phyloP scores from a whole-genome alignment of 2,113 vertebrate species.

The Grantiella picta region DNA sequence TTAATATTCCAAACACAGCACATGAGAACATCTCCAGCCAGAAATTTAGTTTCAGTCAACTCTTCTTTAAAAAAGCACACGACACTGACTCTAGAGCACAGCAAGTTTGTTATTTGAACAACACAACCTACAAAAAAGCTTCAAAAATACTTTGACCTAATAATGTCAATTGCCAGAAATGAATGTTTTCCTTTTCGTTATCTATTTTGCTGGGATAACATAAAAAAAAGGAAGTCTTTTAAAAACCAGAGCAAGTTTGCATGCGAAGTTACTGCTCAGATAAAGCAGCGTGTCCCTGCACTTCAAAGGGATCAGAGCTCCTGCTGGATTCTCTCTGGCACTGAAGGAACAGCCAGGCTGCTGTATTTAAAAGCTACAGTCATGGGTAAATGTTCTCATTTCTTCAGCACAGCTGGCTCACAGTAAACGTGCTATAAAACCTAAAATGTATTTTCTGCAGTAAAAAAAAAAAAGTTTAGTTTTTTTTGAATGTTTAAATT shows the following conservation, averaged over 20 bases:
- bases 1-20: not conserved
- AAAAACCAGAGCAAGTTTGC: not conserved
- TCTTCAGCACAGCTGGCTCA: not conserved
- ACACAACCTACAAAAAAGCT: not conserved
- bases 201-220: not conserved
- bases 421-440: not conserved
- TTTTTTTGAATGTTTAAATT: not conserved
- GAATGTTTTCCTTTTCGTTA: not conserved
- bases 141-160: slow-evolving; percentile 40
- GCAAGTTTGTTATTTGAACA: slow-evolving; percentile 10
- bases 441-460: not conserved
- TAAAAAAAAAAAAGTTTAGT: not conserved
- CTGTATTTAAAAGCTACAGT: not conserved
- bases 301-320: slow-evolving; percentile 22
- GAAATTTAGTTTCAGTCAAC: not conserved
- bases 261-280: not conserved
- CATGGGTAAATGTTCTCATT: not conserved
- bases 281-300: not conserved
- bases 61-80: not conserved
- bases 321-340: not conserved
- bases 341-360: not conserved
- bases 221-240: not conserved
- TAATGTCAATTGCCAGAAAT: slow-evolving; percentile 42
- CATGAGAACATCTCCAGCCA: not conserved
- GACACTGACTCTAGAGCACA: not conserved